phyloP scores from a whole-genome alignment of 2,797 vertebrate species.

The Brachyalestes nurse region DNA sequence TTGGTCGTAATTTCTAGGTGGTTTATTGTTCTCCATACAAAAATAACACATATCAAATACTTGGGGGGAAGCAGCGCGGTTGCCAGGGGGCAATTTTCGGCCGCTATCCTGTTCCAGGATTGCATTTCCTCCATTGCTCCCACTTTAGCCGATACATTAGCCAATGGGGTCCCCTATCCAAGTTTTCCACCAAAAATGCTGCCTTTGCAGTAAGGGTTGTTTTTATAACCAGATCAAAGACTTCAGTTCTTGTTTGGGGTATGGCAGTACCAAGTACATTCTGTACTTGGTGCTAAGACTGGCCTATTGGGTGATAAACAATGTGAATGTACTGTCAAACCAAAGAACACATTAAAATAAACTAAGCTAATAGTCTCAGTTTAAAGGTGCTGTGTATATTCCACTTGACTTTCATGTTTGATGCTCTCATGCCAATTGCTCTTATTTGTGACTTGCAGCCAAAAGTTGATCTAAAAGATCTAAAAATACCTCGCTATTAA shows the following conservation, averaged over 20 bases:
- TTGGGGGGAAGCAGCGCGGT: constrained; percentile 16
- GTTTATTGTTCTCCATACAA: constrained; percentile 58
- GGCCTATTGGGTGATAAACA: not conserved
- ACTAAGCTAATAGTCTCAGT: not conserved
- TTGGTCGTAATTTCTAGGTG: constrained; percentile 37
- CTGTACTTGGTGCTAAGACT: constrained; percentile 15
- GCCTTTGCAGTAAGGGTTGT: constrained; percentile 29
- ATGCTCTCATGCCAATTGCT: not conserved
- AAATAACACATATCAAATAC: constrained; percentile 54
- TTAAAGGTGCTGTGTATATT: not conserved
- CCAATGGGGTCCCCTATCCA: constrained; percentile 46
- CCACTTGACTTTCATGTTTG: not conserved
- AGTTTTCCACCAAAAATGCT: constrained; percentile 48
- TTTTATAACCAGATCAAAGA: constrained; percentile 39
- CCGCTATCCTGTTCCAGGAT: constrained; percentile 47
- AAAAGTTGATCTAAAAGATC: constrained; percentile 28
- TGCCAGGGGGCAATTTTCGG: constrained; percentile 52
- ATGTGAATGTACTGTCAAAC: not conserved
- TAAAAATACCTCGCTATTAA: constrained; percentile 45
- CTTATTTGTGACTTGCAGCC: constrained; percentile 18
- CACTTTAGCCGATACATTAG: constrained; percentile 45
- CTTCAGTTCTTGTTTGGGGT: constrained; percentile 36
- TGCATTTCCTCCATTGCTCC: constrained; percentile 43
- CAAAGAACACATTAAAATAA: not conserved
- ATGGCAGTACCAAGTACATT: not conserved